Evolutionary conservation across 2,113 vertebrate genomes (phyloP).

Genomic region (Myotis brandtii): DNA sequence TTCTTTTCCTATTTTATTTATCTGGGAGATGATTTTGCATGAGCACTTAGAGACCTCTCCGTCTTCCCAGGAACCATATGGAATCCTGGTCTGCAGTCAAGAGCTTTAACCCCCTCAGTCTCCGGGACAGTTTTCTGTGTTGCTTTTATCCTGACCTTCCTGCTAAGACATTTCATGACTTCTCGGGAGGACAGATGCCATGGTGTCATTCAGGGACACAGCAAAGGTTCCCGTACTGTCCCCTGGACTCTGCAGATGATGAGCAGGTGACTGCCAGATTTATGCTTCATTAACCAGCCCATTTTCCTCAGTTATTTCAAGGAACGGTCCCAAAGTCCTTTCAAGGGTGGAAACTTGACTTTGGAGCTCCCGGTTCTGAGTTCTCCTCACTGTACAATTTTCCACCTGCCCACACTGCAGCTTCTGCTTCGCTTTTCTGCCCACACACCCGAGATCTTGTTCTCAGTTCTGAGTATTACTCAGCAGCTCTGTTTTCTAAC

Average conservation of each 20-base stretch:
- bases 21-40: neutral
- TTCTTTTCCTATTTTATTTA: neutral
- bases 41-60: neutral
- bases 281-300: neutral
- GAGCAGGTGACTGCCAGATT: neutral
- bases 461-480: slow-evolving; percentile 69
- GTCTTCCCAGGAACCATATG: neutral
- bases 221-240: neutral
- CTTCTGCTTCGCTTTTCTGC: slow-evolving; percentile 70
- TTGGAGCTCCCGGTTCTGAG: neutral
- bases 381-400: slow-evolving; percentile 55
- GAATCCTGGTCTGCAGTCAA: neutral
- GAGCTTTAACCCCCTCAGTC: neutral
- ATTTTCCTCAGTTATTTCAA: neutral
- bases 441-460: slow-evolving; percentile 68
- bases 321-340: neutral
- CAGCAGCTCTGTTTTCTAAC: slow-evolving; percentile 71
- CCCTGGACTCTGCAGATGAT: neutral
- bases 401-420: slow-evolving; percentile 68
- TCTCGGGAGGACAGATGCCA: neutral
- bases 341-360: neutral
- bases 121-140: neutral
- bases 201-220: neutral
- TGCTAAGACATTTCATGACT: neutral
- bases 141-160: neutral